Evolutionary conservation across 2,797 vertebrate genomes (phyloP).

Genomic region (Scomberomorus guttatus): DNA sequence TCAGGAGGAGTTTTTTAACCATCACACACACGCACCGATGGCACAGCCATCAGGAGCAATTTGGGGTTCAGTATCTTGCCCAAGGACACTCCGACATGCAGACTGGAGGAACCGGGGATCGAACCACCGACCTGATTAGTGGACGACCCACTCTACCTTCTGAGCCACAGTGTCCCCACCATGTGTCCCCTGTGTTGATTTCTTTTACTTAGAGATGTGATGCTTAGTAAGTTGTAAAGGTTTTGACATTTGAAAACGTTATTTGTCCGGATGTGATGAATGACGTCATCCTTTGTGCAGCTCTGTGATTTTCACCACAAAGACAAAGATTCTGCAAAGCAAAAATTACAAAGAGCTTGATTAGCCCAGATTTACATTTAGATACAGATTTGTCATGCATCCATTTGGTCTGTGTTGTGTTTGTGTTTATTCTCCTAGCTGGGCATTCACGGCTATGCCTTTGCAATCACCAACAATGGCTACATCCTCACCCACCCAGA

Average conservation of each 20-base stretch:
- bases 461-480: conserved; percentile 99
- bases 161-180: neutral
- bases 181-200: conserved; percentile 15
- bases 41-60: too few species aligned
- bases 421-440: conserved; percentile 83
- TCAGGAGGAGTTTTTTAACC: too few species aligned
- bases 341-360: conserved; percentile 72
- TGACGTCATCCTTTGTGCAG: conserved; percentile 35
- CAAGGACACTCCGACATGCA: too few species aligned
- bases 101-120: too few species aligned
- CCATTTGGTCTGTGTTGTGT: conserved; percentile 45
- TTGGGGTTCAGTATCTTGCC: too few species aligned
- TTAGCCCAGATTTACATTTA: conserved; percentile 62
- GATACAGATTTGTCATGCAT: conserved; percentile 42
- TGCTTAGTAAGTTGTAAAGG: conserved; percentile 16
- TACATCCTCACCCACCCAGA: conserved; percentile 99
- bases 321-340: conserved; percentile 56
- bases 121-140: too few species aligned
- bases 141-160: too few species aligned
- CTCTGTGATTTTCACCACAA: conserved; percentile 65
- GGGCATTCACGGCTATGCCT: conserved; percentile 98
- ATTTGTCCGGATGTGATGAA: conserved; percentile 65
- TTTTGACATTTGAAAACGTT: conserved; percentile 80
- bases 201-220: conserved; percentile 21
- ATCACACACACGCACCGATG: too few species aligned